Conservation (phyloP, 1,140 invertebrate genomes). For the Pogonomyrmex californicus region DNA sequence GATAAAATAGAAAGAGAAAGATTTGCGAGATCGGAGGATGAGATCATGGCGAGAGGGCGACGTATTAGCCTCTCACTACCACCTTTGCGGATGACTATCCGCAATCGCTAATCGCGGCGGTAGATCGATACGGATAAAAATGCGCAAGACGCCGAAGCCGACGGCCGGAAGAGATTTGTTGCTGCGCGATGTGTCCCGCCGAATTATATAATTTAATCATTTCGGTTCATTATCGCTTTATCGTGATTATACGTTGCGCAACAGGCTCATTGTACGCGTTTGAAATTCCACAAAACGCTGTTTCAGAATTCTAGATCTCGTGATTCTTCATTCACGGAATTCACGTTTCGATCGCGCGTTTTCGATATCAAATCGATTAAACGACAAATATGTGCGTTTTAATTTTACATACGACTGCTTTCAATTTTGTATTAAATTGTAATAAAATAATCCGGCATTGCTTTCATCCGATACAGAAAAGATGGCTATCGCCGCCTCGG, state of each 20-base stretch:
- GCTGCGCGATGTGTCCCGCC: background rate
- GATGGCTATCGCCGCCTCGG: conserved; percentile 87
- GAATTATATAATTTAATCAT: background rate
- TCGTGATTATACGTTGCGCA: background rate
- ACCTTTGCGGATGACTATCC: conserved; percentile 41
- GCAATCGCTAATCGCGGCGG: conserved; percentile 37
- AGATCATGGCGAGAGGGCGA: background rate
- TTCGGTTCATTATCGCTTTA: background rate
- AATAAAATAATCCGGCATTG: background rate
- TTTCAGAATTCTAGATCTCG: background rate
- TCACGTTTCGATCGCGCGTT: background rate
- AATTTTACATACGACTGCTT: background rate
- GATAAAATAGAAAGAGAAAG: background rate
- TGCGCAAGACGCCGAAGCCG: conserved; percentile 1
- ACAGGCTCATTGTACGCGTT: conserved; percentile 7
- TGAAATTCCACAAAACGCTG: background rate
- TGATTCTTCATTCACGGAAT: background rate
- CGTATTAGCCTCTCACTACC: background rate
- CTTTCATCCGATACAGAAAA: conserved; percentile 75
- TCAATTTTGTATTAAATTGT: too few relatives aligned
- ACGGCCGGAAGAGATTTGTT: background rate
- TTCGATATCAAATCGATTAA: too few relatives aligned
- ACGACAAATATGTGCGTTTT: too few relatives aligned
- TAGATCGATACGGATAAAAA: conserved; percentile 55
- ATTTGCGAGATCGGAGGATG: background rate